Percentiles rank a stretch among this genome's conserved stretches.
These are phyloP conservation scores for Drosophila mojavensis DNA, from an alignment of 1,140 invertebrate genomes.

Conservation along the genomic window DNA sequence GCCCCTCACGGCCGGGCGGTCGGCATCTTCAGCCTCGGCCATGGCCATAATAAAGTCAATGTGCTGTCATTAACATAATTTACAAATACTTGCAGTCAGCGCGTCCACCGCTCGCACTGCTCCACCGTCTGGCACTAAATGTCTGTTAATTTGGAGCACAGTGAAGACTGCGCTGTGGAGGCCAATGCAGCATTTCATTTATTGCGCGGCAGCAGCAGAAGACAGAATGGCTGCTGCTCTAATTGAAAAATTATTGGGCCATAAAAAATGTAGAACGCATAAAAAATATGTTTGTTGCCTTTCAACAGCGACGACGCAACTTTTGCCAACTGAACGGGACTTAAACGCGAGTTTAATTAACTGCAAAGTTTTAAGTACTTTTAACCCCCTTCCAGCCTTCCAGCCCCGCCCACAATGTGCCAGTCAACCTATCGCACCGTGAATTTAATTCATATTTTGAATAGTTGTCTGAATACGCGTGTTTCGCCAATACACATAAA, in stretches of 20 bases:
- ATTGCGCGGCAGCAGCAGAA: constrained; percentile 46
- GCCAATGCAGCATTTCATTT: constrained; percentile 69
- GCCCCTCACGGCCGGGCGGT: no score
- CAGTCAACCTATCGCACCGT: constrained; percentile 5
- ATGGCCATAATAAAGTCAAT: constrained; percentile 70
- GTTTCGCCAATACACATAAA: constrained; percentile 17
- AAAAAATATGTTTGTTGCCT: constrained; percentile 56
- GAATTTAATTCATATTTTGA: constrained; percentile 66
- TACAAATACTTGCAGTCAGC: constrained; percentile 69
- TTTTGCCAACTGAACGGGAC: constrained; percentile 29
- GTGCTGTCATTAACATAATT: constrained; percentile 77
- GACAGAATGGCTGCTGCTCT: constrained; percentile 60
- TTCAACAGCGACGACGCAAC: constrained; percentile 20
- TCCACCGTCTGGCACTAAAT: constrained; percentile 17
- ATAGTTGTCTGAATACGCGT: constrained; percentile 54
- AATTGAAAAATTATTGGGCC: constrained; percentile 81
- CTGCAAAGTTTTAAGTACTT: constrained; percentile 74
- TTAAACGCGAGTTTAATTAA: constrained; percentile 72
- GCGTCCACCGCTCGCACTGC: neutral
- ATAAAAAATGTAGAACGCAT: constrained; percentile 73
- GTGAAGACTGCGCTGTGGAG: constrained; percentile 15
- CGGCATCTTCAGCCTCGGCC: constrained; percentile 9
- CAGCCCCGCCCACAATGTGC: no score
- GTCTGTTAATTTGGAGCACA: constrained; percentile 47
- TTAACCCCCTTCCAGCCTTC: neutral